A percentile compares a stretch with the other conserved stretches of the same genome.
These are phyloP conservation scores for Neopelma chrysocephalum DNA, from an alignment of 2,797 vertebrate species.

Conservation along the genomic window DNA sequence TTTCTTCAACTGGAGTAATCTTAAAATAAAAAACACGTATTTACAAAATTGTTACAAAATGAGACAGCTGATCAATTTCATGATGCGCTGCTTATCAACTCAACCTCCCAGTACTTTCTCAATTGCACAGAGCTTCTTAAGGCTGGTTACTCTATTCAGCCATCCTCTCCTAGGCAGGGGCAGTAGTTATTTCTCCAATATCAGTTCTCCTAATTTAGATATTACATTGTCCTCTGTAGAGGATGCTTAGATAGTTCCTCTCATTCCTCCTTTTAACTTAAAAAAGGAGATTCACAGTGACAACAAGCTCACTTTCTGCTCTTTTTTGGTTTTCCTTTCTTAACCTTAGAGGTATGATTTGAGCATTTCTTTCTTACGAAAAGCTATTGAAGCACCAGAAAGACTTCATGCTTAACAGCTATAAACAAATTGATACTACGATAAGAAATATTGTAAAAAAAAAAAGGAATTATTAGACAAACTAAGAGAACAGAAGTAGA, in stretches of 20 bases:
- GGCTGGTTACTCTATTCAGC: not conserved
- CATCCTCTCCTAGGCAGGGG: not conserved
- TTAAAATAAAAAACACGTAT: slow-evolving; percentile 63
- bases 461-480: not conserved
- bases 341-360: not conserved
- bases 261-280: not conserved
- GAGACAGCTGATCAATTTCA: not conserved
- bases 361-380: not conserved
- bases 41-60: not conserved
- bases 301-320: not conserved
- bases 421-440: not conserved
- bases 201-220: not conserved
- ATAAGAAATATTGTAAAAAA: not conserved
- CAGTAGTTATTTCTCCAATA: not conserved
- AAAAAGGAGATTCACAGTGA: not conserved
- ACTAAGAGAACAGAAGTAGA: slow-evolving; percentile 29
- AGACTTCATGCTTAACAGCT: not conserved
- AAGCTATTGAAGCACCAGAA: rapidly evolving
- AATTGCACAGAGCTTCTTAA: not conserved
- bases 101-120: not conserved
- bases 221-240: not conserved
- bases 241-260: not conserved
- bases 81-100: rapidly evolving
- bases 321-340: not conserved
- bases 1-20: slow-evolving; percentile 89